Base-by-base conservation (phyloP, 2,113 vertebrate genomes). In the Tetrao urogallus region DNA sequence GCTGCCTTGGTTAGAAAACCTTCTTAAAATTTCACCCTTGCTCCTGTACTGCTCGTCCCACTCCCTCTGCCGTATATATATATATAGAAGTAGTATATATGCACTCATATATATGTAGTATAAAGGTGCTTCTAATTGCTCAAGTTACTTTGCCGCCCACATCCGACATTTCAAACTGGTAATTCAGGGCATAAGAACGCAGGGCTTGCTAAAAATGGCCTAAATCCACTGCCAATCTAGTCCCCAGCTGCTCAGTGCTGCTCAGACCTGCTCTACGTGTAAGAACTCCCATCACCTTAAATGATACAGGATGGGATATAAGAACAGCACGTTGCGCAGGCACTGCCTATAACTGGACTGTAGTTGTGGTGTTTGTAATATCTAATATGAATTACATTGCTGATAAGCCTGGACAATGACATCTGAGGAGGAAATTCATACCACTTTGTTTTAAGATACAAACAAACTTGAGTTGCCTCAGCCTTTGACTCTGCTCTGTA, bases 221-320 rank as follows among this genome's bases (percentile, higher is more conserved):
- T 25, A 6, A 18, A 27, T 20, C 38, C 38, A 13, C 5, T 10
- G 28, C 22, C 18, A 32, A 1, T 60, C 11, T 32, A 21, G 40
- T 10, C 14, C 10, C n/a, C 2, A 2, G 3, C 47, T 2, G 1
- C 1, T 36, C 1, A 1, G 0, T 8, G n/a, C 36, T 56, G 24
- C 10, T 25, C 19, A 8, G 47, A 32, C 6, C 32, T 27, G 13
- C 66, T 45, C 15, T 25, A 16, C 32, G 1, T 2, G 0, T 4
- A n/a, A 6, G 21, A 43, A 1, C 4, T 32, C 30, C 61, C 34
- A 14, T 52, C 85, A 84, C 71, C 27, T 82, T 52, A 77, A 78
- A 24, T 8, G 4, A 0, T 11, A 14, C 7, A 27, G 2, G 40
- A 24, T 17, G 11, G 4, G 11, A 20, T 0, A 3, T 4, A 22